phyloP scores from a whole-genome alignment of 2,797 vertebrate species.

The Myripristis jacobus region DNA sequence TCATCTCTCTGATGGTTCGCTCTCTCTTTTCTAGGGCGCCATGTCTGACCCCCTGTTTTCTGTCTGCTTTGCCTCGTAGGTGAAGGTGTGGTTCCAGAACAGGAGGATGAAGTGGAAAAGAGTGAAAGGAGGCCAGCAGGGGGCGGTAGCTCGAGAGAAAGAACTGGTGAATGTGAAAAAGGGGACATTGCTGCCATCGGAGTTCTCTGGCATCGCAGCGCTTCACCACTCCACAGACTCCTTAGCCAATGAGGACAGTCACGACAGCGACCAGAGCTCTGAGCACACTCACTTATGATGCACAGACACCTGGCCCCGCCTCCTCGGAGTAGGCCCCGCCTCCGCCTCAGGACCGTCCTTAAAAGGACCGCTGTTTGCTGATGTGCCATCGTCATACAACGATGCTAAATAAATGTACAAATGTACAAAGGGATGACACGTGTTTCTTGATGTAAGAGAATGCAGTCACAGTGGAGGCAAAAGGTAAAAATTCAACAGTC shows the following conservation, averaged over 20 bases:
- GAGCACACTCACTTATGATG: conserved; percentile 98
- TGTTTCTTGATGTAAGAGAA: conserved; percentile 41
- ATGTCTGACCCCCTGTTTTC: conserved; percentile 13
- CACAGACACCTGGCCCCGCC: conserved; percentile 42
- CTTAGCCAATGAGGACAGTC: conserved; percentile 96
- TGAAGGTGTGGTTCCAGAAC: conserved; percentile 95
- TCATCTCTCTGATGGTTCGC: conserved; percentile 9
- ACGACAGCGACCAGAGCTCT: conserved; percentile 97
- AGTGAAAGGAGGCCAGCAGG: conserved; percentile 92
- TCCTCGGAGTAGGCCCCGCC: conserved; percentile 51
- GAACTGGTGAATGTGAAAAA: conserved; percentile 94
- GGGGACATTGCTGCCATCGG: conserved; percentile 88
- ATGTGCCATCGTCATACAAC: conserved; percentile 73
- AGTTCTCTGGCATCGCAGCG: conserved; percentile 88
- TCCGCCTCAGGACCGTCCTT: conserved; percentile 86
- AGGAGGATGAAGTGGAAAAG: conserved; percentile 93
- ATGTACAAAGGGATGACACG: conserved; percentile 63
- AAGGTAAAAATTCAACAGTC: conserved; percentile 57
- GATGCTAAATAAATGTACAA: conserved; percentile 77
- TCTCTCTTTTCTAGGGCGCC: neutral
- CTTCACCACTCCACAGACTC: conserved; percentile 96
- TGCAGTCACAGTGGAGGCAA: conserved; percentile 45
- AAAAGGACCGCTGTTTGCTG: conserved; percentile 73
- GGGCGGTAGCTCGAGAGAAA: conserved; percentile 89
- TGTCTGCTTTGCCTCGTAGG: conserved; percentile 72